These are phyloP conservation scores for Nesogale talazaci DNA, from an alignment of 2,113 vertebrate species.

Conservation along the genomic window DNA sequence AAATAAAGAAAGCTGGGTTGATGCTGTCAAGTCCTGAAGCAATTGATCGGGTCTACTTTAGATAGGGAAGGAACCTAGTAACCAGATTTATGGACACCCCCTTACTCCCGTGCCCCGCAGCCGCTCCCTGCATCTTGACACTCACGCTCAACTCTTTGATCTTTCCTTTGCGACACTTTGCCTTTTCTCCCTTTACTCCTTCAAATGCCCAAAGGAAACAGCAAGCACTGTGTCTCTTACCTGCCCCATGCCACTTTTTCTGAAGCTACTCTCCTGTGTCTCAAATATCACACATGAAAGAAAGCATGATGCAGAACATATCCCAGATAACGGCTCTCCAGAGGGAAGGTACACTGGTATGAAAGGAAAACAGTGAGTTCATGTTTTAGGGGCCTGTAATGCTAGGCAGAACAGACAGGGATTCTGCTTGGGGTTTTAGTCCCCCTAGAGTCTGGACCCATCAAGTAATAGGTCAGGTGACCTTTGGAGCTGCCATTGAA, in stretches of 20 bases:
- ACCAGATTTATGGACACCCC: not conserved
- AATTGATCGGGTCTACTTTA: too few relatives aligned
- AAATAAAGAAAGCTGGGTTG: slow-evolving; percentile 8
- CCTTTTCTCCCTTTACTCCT: not conserved
- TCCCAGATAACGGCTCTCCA: slow-evolving; percentile 55
- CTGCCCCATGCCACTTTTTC: slow-evolving; percentile 36
- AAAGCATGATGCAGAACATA: slow-evolving; percentile 71
- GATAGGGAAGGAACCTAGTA: fast-evolving
- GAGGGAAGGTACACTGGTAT: slow-evolving; percentile 66
- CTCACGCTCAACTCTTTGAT: not conserved
- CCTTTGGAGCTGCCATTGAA: slow-evolving; percentile 73
- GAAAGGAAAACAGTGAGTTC: slow-evolving; percentile 81
- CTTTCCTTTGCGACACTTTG: not conserved
- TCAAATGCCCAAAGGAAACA: slow-evolving; percentile 40
- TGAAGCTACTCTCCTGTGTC: slow-evolving; percentile 51
- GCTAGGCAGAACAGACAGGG: slow-evolving; percentile 72
- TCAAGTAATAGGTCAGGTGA: slow-evolving; percentile 74
- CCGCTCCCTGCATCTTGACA: not conserved
- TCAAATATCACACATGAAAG: slow-evolving; percentile 70
- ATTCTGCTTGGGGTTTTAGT: slow-evolving; percentile 79
- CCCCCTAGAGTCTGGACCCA: slow-evolving; percentile 75
- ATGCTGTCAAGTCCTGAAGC: not conserved
- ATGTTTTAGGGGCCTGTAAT: slow-evolving; percentile 72
- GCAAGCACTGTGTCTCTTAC: slow-evolving; percentile 25
- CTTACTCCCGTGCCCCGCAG: too few relatives aligned